These are phyloP conservation scores for Pitta sordida DNA, from an alignment of 2,113 vertebrate genomes.

Conservation along the genomic window DNA sequence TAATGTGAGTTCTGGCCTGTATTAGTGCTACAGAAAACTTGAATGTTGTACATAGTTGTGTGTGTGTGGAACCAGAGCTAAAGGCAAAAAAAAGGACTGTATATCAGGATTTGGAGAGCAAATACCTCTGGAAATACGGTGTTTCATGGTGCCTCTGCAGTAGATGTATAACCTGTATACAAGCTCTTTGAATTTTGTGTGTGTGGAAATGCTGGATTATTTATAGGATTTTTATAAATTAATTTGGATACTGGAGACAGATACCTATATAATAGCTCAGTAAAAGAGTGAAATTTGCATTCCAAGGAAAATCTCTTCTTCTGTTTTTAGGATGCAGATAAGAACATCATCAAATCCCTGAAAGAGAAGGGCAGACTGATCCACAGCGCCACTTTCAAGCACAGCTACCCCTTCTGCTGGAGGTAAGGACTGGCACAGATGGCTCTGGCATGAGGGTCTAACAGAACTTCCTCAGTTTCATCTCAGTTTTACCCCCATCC, in stretches of 20 bases:
- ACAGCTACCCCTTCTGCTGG: slow-evolving; percentile 98
- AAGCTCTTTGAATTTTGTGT: not conserved
- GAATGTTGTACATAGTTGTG: not conserved
- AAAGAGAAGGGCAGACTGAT: slow-evolving; percentile 90
- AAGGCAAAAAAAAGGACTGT: not conserved
- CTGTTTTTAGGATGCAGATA: slow-evolving; percentile 88
- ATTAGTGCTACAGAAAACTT: not conserved
- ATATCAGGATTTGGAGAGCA: not conserved
- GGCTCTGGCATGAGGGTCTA: not conserved
- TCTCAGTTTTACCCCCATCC: not conserved
- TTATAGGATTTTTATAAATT: not conserved
- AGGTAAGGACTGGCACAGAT: slow-evolving; percentile 74
- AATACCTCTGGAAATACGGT: not conserved
- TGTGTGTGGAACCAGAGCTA: not conserved
- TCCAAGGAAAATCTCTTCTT: not conserved
- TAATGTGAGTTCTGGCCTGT: not conserved
- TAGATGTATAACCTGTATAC: not conserved
- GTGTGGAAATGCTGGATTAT: not conserved
- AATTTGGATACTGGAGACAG: not conserved
- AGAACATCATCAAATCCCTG: slow-evolving; percentile 87
- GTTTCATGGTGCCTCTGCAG: not conserved
- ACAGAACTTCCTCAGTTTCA: not conserved
- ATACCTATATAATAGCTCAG: not conserved
- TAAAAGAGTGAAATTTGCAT: not conserved
- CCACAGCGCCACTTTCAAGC: slow-evolving; percentile 79